Evolutionary conservation across 2,113 vertebrate species (phyloP).

Genomic region (Neoarius graeffei): DNA sequence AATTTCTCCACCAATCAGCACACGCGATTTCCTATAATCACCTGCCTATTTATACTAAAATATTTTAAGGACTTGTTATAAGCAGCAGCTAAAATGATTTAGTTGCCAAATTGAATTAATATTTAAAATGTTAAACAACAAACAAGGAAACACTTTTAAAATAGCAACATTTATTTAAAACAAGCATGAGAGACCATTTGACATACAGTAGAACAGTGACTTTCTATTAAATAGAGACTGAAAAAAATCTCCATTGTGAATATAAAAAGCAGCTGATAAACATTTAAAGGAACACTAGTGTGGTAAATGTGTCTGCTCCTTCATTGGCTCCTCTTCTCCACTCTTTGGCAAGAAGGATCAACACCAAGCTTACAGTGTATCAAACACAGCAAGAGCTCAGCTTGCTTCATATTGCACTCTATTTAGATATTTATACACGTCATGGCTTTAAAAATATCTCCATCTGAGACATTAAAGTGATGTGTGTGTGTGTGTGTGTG

Average conservation of each 20-base stretch:
- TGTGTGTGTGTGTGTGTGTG: too few species aligned
- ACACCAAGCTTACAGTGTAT: conserved; percentile 84
- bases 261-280: conserved; percentile 91
- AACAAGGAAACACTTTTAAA: conserved; percentile 45
- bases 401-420: conserved; percentile 90
- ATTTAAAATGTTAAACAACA: conserved; percentile 6
- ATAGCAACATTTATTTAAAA: conserved; percentile 86
- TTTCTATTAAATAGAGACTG: conserved; percentile 96
- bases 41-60: background rate
- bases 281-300: conserved; percentile 86
- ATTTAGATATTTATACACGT: conserved; percentile 55
- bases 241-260: conserved; percentile 78
- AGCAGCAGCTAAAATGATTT: background rate
- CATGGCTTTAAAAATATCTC: conserved; percentile 83
- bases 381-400: conserved; percentile 84
- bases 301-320: conserved; percentile 81
- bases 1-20: too few species aligned
- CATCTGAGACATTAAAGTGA: conserved; percentile 74
- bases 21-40: too few species aligned
- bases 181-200: conserved; percentile 80
- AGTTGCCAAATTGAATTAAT: background rate
- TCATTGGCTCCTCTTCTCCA: conserved; percentile 77
- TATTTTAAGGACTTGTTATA: background rate
- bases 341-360: conserved; percentile 90
- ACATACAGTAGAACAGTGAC: conserved; percentile 92